Evolutionary conservation across 2,797 vertebrate genomes (phyloP).

Genomic region (Sebastes ruberrimus): DNA sequence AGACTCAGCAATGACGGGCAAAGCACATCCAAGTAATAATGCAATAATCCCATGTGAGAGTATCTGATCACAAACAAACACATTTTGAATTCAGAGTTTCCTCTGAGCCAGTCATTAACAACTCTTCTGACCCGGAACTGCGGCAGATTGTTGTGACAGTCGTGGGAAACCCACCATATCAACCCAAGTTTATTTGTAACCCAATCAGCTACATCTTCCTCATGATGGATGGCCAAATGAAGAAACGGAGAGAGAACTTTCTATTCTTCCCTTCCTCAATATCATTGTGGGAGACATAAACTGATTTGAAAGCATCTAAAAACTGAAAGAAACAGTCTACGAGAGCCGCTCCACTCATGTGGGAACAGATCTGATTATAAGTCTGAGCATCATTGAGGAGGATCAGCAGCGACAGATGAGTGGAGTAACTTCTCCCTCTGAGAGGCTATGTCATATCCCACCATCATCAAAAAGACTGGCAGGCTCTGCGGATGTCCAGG

Average conservation of each 20-base stretch:
- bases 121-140: not conserved
- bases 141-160: not conserved
- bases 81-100: not conserved
- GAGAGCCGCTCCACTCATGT: conserved; percentile 18
- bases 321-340: not conserved
- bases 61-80: conserved; percentile 14
- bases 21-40: conserved; percentile 25
- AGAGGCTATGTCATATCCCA: conserved; percentile 33
- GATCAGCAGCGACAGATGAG: conserved; percentile 59
- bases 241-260: not conserved
- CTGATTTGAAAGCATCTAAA: conserved; percentile 1
- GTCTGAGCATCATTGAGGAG: conserved; percentile 44
- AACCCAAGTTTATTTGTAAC: not conserved
- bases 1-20: not conserved
- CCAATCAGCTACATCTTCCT: not conserved
- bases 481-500: conserved; percentile 4
- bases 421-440: conserved; percentile 39
- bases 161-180: not conserved
- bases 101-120: not conserved
- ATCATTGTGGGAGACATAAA: conserved; percentile 6
- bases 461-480: conserved; percentile 28
- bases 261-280: not conserved
- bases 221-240: conserved; percentile 4
- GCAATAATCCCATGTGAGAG: not conserved
- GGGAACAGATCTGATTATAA: conserved; percentile 49